These are phyloP conservation scores for Saccopteryx leptura DNA, from an alignment of 2,113 vertebrate species.

Conservation along the genomic window DNA sequence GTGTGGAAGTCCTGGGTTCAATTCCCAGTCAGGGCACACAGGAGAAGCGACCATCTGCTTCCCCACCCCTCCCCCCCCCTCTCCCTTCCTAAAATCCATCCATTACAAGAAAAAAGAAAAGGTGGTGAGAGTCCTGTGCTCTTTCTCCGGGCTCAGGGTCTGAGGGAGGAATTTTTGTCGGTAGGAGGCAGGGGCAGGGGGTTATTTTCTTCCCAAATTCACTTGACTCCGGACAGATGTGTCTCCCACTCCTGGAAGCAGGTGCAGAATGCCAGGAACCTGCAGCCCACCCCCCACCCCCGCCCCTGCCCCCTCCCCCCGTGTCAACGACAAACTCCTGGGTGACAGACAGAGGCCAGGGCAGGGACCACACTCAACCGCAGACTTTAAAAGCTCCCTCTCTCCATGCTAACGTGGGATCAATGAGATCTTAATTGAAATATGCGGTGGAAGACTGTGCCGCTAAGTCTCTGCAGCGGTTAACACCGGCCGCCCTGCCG, in stretches of 20 bases:
- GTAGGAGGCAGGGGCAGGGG: fast-evolving
- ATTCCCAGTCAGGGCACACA: too few relatives aligned
- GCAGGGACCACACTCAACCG: background rate
- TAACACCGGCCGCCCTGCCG: background rate
- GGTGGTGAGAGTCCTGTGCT: background rate
- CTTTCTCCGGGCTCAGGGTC: background rate
- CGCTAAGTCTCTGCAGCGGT: conserved; percentile 3
- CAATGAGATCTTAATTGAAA: conserved; percentile 71
- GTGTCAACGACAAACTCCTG: background rate
- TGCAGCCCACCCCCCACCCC: background rate
- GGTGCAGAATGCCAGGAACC: fast-evolving
- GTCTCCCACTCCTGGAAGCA: background rate
- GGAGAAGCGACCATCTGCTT: too few relatives aligned
- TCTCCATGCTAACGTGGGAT: conserved; percentile 47
- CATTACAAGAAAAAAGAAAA: too few relatives aligned
- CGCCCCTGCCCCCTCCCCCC: background rate
- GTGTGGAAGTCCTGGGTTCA: too few relatives aligned
- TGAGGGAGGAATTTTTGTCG: background rate
- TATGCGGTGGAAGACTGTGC: conserved; percentile 12
- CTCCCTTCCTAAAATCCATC: too few relatives aligned
- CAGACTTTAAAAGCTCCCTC: conserved; percentile 1
- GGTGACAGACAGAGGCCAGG: background rate
- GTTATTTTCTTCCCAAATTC: background rate
- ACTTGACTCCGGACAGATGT: background rate
- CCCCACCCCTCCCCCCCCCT: too few relatives aligned